These are phyloP conservation scores for Drosophila antonietae DNA, from an alignment of 2,888 invertebrate species.

Conservation along the genomic window DNA sequence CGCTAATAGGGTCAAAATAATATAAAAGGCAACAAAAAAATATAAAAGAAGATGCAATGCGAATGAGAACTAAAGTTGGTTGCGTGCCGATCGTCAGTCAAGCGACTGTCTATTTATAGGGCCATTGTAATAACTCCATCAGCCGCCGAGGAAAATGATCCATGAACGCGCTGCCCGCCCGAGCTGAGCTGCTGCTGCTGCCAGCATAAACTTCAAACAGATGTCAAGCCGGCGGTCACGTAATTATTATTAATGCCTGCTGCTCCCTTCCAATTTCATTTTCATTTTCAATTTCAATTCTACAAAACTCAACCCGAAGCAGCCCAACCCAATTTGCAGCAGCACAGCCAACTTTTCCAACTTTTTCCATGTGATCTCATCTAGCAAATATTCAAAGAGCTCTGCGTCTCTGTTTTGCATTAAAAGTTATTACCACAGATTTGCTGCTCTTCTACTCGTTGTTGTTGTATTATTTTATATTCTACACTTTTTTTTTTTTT, in stretches of 20 bases:
- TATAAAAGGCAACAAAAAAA: slow-evolving; percentile 44
- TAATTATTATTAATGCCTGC: slow-evolving; percentile 67
- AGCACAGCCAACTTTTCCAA: not conserved
- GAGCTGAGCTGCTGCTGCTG: slow-evolving; percentile 10
- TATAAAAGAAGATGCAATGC: slow-evolving; percentile 26
- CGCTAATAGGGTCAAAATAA: slow-evolving; percentile 59
- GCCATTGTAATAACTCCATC: slow-evolving; percentile 66
- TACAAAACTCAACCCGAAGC: not conserved
- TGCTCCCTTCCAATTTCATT: slow-evolving; percentile 33
- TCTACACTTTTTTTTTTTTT: slow-evolving; percentile 10
- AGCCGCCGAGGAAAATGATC: slow-evolving; percentile 37
- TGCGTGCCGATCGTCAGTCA: slow-evolving; percentile 55
- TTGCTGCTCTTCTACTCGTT: not conserved
- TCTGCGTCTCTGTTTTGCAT: slow-evolving; percentile 62
- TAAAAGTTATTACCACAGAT: slow-evolving; percentile 59
- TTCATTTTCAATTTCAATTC: slow-evolving; percentile 9
- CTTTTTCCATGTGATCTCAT: slow-evolving; percentile 55
- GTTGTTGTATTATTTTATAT: slow-evolving; percentile 13
- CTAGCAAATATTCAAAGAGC: slow-evolving; percentile 56
- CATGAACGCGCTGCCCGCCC: slow-evolving; percentile 18
- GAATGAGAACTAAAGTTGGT: slow-evolving; percentile 52
- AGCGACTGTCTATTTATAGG: slow-evolving; percentile 56
- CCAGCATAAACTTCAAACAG: slow-evolving; percentile 69
- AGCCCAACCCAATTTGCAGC: slow-evolving; percentile 15
- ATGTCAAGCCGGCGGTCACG: slow-evolving; percentile 59